Evolutionary conservation across 2,888 invertebrate species (phyloP), one percentile per base, ranked within the genome.

Genomic region (Ypsolopha sequella): DNA sequence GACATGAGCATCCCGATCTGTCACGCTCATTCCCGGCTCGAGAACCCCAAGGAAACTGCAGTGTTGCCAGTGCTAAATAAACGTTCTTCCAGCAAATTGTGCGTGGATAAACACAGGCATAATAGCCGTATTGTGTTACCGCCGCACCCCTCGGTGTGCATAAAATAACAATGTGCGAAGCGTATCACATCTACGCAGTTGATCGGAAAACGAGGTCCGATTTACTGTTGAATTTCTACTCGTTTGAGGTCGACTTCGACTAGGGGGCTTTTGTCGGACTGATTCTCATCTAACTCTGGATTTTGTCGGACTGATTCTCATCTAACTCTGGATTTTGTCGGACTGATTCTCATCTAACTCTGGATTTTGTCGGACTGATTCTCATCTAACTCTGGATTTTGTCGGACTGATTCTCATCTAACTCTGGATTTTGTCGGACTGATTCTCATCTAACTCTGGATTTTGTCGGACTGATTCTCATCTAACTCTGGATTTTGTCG

Each of bases 51-150:
- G 11, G 50, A 52, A 46, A 39, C 48, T 47, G 50, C 52, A 70
- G 66, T 80, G 81, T 80, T 76, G 80, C 78, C 74, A 81, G 62
- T 67, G 66, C 72, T 75, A 72, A 78, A 82, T 79, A 82, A 82
- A 84, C 82, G 69, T 50, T 51, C 65, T 52, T 64, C 60, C 64
- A 59, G 79, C 84, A 85, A 86, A 86, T 85, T 85, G 85, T 81
- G 80, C 85, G 81, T 82, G 81, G 70, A 78, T 76, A 81, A 84
- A 84, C 81, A 85, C 64, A 70, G 60, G 66, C 67, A 84, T 82
- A 82, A 84, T 82, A 80, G 77, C 65, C 54, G 75, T 75, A 82
- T 85, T 84, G 82, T 84, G 74, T 78, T 78, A 73, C 72, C 56
- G 58, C 58, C 63, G 55, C 64, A 55, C 56, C 64, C 50, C 56